Base-by-base conservation (phyloP, 2,113 vertebrate species). In the Lates calcarifer region DNA sequence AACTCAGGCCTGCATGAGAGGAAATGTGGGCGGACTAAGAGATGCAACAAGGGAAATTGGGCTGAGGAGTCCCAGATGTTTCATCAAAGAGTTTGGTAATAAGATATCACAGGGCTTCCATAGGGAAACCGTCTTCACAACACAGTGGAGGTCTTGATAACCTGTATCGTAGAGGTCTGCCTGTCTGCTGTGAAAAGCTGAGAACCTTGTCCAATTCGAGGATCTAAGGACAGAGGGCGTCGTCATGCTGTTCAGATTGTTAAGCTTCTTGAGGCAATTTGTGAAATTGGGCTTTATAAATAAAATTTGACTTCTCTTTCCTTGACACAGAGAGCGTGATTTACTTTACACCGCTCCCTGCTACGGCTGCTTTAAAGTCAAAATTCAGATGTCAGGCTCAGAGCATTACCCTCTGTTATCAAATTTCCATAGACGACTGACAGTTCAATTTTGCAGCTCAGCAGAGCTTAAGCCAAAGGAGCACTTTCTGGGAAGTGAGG, bases 381-480 rank as follows among this genome's bases (percentile, higher is more conserved):
- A 63, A 82, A 91, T 88, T 88, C 70, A 91, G 87, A 90, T 81
- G 75, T 94, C 79, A 90, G 84, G 78, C 84, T 87, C 65, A 69
- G 37, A 66, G 82, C 28, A 62, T 92, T 89, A 82, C 68, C 83
- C 73, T 82, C 60, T 41, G 72, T 92, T 91, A 87, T 90, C 89
- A 87, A 65, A 89, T 89, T 76, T 90, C 88, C 85, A 79, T 89
- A 90, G 78, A 82, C 39, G 77, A 77, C 72, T 92, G 91, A 83
- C 87, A 79, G 89, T 91, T 90, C 81, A 92, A 90, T 93, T 94
- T 90, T 91, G 86, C 82, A 91, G 90, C 78, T 89, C 91, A 93
- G 82, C 85, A 85, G 90, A 89, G 89, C 89, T 89, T 92, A 90
- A 90, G 91, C 78, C 83, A 77, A 63, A 91, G 45, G 68, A 81